phyloP scores from a whole-genome alignment of 1,140 invertebrate genomes.

The Zeugodacus cucurbitae region DNA sequence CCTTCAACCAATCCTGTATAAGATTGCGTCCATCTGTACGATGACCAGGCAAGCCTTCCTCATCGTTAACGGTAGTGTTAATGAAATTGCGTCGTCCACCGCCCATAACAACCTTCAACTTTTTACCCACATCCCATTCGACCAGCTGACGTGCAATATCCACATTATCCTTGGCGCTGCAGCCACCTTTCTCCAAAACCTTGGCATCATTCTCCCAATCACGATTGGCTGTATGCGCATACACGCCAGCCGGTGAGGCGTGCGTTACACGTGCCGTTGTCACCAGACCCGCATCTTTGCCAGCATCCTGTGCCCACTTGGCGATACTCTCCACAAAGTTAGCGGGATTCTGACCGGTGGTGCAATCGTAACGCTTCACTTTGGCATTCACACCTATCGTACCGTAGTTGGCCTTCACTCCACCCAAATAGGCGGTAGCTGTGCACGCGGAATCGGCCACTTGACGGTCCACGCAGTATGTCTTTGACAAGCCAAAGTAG shows the following conservation, averaged over 20 bases:
- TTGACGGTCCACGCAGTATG: slow-evolving; percentile 81
- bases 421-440: slow-evolving; percentile 81
- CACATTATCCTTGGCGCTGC: slow-evolving; percentile 59
- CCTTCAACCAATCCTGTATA: slow-evolving; percentile 75
- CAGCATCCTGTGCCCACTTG: slow-evolving; percentile 77
- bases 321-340: slow-evolving; percentile 70
- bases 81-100: slow-evolving; percentile 78
- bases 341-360: slow-evolving; percentile 52
- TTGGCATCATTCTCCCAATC: slow-evolving; percentile 84
- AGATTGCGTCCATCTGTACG: slow-evolving; percentile 71
- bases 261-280: slow-evolving; percentile 85
- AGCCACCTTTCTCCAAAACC: slow-evolving; percentile 55
- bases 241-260: slow-evolving; percentile 82
- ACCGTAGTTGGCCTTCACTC: slow-evolving; percentile 82
- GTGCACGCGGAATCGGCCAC: slow-evolving; percentile 83
- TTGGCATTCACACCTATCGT: slow-evolving; percentile 78
- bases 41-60: slow-evolving; percentile 74
- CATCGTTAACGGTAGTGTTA: slow-evolving; percentile 71
- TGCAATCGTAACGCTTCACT: slow-evolving; percentile 71
- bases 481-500: slow-evolving; percentile 78
- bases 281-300: slow-evolving; percentile 79
- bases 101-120: slow-evolving; percentile 75
- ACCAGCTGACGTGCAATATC: slow-evolving; percentile 84
- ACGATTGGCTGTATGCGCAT: slow-evolving; percentile 80
- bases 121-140: slow-evolving; percentile 73